Conservation (phyloP, 2,888 invertebrate species). For the Drosophila kokeensis region DNA sequence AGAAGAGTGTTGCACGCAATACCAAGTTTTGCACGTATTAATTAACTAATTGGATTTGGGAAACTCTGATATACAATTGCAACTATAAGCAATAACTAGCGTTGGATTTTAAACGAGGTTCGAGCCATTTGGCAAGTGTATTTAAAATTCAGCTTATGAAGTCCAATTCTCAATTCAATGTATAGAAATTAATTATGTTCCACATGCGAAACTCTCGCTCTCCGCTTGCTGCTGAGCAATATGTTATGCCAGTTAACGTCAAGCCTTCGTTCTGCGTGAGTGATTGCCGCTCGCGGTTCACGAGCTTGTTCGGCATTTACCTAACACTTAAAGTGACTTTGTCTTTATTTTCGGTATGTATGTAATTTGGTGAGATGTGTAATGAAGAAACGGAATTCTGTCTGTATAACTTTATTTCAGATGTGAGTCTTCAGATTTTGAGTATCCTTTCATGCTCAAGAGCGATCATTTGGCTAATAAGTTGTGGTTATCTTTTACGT, state of each 20-base stretch:
- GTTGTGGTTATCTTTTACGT: slow-evolving; percentile 2
- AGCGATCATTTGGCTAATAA: neutral
- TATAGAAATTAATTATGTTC: slow-evolving; percentile 9
- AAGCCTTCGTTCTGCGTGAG: slow-evolving; percentile 2
- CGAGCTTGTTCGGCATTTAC: neutral
- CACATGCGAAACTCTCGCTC: slow-evolving; percentile 13
- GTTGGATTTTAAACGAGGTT: neutral
- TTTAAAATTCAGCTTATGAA: neutral
- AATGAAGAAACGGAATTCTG: neutral
- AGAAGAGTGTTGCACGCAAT: too few species aligned
- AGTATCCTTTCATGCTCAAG: neutral
- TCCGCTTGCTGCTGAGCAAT: neutral
- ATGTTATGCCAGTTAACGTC: slow-evolving; percentile 2
- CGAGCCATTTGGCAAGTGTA: slow-evolving; percentile 2
- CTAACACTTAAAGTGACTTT: neutral
- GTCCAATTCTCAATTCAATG: neutral
- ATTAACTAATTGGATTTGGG: neutral
- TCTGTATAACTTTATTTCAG: slow-evolving; percentile 8
- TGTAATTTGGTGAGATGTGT: neutral
- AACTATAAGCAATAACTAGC: neutral
- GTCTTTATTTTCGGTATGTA: neutral
- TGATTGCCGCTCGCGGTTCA: neutral
- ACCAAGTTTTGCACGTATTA: neutral
- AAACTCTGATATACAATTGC: neutral
- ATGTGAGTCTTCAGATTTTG: neutral